A percentile compares a stretch with the other conserved stretches of the same genome.
Evolutionary conservation across 2,113 vertebrate species (phyloP).

Genomic region (Baryphthengus martii): DNA sequence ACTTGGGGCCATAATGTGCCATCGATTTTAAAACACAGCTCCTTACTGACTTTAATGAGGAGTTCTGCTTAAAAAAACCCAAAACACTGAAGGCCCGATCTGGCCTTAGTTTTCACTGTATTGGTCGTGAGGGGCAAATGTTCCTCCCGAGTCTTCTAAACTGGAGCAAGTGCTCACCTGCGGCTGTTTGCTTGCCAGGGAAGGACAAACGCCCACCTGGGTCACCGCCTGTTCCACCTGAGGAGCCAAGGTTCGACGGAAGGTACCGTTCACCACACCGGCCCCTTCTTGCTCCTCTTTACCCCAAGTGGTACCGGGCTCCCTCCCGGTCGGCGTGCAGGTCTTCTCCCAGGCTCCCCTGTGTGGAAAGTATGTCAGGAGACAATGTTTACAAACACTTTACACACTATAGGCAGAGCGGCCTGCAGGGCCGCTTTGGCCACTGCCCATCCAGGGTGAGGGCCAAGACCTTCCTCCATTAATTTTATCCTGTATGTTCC

Average conservation of each 20-base stretch:
- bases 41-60: not conserved
- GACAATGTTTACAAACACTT: not conserved
- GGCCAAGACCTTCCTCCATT: not conserved
- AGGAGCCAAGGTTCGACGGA: not conserved
- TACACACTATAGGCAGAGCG: rapidly evolving
- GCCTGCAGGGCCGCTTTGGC: not conserved
- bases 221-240: rapidly evolving
- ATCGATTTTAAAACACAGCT: slow-evolving; percentile 34
- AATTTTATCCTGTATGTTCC: not conserved
- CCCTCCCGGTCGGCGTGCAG: rapidly evolving
- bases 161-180: not conserved
- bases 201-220: not conserved
- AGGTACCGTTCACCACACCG: rapidly evolving
- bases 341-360: not conserved
- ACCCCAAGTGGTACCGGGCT: not conserved
- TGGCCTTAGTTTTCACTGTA: not conserved
- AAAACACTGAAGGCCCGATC: not conserved
- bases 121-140: not conserved
- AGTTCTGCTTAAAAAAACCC: not conserved
- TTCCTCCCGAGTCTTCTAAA: not conserved
- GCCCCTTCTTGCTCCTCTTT: not conserved
- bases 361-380: not conserved
- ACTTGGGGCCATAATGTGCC: not conserved
- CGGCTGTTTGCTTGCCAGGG: not conserved
- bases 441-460: not conserved